Percentiles rank a stretch among this genome's conserved stretches.
These are phyloP conservation scores for Montipora cactus DNA, from an alignment of 64 coral and sea anemone species.

Conservation along the genomic window DNA sequence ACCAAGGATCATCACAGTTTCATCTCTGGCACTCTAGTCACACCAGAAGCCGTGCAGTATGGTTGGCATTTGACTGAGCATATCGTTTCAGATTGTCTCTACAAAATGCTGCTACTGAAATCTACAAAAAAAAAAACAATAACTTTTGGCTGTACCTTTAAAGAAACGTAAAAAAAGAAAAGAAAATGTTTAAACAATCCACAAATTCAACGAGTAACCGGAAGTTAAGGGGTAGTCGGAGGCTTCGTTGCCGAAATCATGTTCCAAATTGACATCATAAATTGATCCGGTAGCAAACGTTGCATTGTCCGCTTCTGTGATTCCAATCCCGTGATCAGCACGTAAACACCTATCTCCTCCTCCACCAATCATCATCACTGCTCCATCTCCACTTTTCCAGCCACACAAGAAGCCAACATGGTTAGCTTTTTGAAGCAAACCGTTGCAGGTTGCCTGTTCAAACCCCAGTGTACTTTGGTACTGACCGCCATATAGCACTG, in stretches of 20 bases:
- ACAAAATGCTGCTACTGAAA: no score
- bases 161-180: no score
- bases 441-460: not conserved
- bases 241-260: not conserved
- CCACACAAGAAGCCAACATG: conserved; percentile 26
- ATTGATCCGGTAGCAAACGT: not conserved
- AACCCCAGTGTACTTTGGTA: conserved; percentile 24
- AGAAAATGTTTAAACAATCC: not conserved
- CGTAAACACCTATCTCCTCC: conserved; percentile 8
- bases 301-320: not conserved
- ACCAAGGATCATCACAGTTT: no score
- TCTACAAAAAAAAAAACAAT: no score
- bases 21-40: no score
- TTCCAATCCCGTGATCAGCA: conserved; percentile 44
- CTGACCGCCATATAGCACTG: conserved; percentile 20
- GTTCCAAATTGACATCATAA: no score
- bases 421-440: not conserved
- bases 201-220: conserved; percentile 17
- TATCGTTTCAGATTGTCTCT: no score
- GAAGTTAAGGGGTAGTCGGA: no score
- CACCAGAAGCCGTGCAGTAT: no score
- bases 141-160: no score
- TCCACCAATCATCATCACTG: conserved; percentile 39
- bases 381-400: conserved; percentile 6
- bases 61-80: no score